A percentile compares a stretch with the other conserved stretches of the same genome.
Evolutionary conservation across 2,797 vertebrate species (phyloP).

Genomic region (Parauchenoglanis punctatus): DNA sequence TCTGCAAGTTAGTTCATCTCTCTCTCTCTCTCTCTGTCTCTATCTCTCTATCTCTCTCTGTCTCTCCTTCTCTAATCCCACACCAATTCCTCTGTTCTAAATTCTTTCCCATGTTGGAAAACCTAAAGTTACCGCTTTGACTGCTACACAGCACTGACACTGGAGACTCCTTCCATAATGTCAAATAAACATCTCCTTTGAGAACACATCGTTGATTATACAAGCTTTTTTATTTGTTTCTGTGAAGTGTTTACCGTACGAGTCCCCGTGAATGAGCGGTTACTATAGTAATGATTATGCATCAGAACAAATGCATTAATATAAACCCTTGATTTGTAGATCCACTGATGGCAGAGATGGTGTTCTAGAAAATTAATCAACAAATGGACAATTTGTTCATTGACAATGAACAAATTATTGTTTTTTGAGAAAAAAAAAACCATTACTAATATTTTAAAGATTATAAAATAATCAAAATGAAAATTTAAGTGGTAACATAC

Average conservation of each 20-base stretch:
- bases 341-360: not conserved
- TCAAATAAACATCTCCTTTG: too few relatives aligned
- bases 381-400: too few relatives aligned
- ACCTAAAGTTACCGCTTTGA: not conserved
- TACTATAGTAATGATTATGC: not conserved
- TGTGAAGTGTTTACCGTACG: too few relatives aligned
- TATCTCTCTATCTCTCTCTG: not conserved
- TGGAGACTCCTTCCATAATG: not conserved
- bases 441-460: too few relatives aligned
- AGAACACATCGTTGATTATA: too few relatives aligned
- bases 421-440: too few relatives aligned
- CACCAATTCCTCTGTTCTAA: not conserved
- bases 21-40: not conserved
- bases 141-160: not conserved
- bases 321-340: not conserved
- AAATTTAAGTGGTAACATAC: not conserved
- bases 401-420: too few relatives aligned
- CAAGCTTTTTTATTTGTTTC: too few relatives aligned
- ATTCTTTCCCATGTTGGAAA: not conserved
- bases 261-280: too few relatives aligned
- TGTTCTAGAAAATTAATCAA: not conserved
- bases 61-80: too few relatives aligned
- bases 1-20: not conserved
- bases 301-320: not conserved
- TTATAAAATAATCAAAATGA: not conserved